Conservation (phyloP, 2,113 vertebrate species). For the Gavia stellata region DNA sequence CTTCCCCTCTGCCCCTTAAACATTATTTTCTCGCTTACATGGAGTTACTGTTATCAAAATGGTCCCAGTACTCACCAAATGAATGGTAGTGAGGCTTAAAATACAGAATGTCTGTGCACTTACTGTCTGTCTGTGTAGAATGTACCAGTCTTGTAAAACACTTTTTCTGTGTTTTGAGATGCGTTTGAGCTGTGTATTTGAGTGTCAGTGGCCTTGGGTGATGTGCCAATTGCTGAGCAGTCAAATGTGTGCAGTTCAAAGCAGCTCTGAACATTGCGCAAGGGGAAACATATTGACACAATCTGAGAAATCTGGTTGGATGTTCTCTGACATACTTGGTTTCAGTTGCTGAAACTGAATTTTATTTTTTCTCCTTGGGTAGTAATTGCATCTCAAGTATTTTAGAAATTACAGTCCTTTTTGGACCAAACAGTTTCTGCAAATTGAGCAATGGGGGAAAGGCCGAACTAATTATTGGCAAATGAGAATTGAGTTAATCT, state of each 20-base stretch:
- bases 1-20: neutral
- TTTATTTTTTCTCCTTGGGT: neutral
- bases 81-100: neutral
- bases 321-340: neutral
- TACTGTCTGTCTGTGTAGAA: neutral
- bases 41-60: neutral
- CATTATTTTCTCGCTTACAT: neutral
- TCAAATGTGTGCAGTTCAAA: neutral
- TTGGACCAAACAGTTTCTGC: neutral
- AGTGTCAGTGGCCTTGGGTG: neutral
- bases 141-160: neutral
- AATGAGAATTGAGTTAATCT: neutral
- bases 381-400: neutral
- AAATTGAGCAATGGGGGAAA: neutral
- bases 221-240: neutral
- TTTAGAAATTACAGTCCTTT: neutral
- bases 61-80: neutral
- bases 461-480: neutral
- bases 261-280: neutral
- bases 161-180: neutral
- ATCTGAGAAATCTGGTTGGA: neutral
- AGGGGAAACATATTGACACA: neutral
- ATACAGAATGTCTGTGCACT: neutral
- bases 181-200: neutral
- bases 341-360: neutral